Percentiles rank a stretch among this genome's conserved stretches.
These are phyloP conservation scores for Drosophila algonquin DNA, from an alignment of 2,888 invertebrate genomes.

Conservation along the genomic window DNA sequence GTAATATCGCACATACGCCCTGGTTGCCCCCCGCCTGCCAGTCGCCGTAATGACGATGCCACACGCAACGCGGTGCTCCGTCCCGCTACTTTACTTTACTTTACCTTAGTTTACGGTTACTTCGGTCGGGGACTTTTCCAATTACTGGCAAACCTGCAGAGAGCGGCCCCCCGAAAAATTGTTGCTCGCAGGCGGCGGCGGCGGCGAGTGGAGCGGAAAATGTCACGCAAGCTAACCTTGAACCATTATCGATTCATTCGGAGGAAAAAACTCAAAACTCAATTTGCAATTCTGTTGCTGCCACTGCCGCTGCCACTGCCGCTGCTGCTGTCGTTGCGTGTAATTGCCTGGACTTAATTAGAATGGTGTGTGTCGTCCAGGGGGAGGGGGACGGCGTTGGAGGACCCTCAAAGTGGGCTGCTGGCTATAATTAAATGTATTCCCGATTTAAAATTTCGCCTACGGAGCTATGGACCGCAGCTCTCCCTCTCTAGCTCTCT, in stretches of 20 bases:
- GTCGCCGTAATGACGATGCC: conserved; percentile 40
- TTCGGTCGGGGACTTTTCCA: conserved; percentile 36
- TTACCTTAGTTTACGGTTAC: conserved; percentile 1
- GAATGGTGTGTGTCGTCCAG: conserved; percentile 4
- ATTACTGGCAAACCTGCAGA: conserved; percentile 7
- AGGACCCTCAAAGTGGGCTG: conserved; percentile 9
- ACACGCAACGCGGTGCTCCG: conserved; percentile 18
- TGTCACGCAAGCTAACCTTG: conserved; percentile 61
- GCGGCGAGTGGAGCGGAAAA: conserved; percentile 22
- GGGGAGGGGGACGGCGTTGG: not conserved
- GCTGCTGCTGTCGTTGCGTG: conserved; percentile 19
- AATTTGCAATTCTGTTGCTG: conserved; percentile 7
- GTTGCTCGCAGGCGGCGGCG: conserved; percentile 14
- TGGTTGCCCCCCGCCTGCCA: conserved; percentile 28
- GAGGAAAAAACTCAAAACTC: conserved; percentile 1
- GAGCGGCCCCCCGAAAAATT: conserved; percentile 2
- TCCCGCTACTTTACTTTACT: conserved; percentile 13
- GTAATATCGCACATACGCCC: conserved; percentile 60
- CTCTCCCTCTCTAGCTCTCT: not conserved
- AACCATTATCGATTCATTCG: conserved; percentile 60
- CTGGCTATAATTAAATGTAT: conserved; percentile 60
- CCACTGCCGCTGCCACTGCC: too few relatives aligned
- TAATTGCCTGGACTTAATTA: conserved; percentile 58
- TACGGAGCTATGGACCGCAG: not conserved
- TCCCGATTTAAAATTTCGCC: conserved; percentile 45